Percentiles rank a stretch among this genome's conserved stretches.
phyloP scores from a whole-genome alignment of 1,140 invertebrate species.

The Heliconius nattereri region DNA sequence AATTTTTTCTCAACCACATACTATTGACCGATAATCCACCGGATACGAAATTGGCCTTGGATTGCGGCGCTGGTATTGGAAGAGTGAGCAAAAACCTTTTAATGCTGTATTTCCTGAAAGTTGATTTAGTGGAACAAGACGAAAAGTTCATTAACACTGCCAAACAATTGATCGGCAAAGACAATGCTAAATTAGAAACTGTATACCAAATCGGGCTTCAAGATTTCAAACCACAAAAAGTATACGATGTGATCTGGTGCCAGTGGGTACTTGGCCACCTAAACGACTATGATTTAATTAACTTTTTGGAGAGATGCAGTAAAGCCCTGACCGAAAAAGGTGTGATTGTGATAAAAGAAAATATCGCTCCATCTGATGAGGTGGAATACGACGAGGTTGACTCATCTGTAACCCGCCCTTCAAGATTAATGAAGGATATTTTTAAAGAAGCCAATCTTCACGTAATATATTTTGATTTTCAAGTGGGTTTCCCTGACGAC shows the following conservation, averaged over 20 bases:
- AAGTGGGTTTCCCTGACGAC: slow-evolving; percentile 93
- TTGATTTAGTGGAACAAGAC: slow-evolving; percentile 98
- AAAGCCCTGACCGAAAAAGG: slow-evolving; percentile 86
- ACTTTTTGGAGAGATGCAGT: slow-evolving; percentile 92
- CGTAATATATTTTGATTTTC: slow-evolving; percentile 88
- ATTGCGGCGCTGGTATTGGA: slow-evolving; percentile 99
- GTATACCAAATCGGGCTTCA: slow-evolving; percentile 88
- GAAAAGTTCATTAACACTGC: slow-evolving; percentile 80
- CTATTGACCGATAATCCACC: slow-evolving; percentile 83
- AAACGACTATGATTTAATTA: slow-evolving; percentile 91
- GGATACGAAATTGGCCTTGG: slow-evolving; percentile 87
- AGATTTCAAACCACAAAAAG: slow-evolving; percentile 87
- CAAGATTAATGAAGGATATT: slow-evolving; percentile 81
- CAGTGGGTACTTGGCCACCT: slow-evolving; percentile 98
- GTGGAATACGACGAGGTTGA: slow-evolving; percentile 93
- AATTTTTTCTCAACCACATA: slow-evolving; percentile 87
- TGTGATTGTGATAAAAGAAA: slow-evolving; percentile 96
- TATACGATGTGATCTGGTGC: slow-evolving; percentile 97
- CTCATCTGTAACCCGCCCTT: slow-evolving; percentile 93
- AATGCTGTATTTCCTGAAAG: slow-evolving; percentile 90
- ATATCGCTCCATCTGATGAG: slow-evolving; percentile 87
- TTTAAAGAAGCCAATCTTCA: slow-evolving; percentile 88
- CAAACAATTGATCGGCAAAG: slow-evolving; percentile 54
- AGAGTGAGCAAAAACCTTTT: slow-evolving; percentile 95
- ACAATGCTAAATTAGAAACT: slow-evolving; percentile 80